Evolutionary conservation across 2,797 vertebrate genomes (phyloP).

Genomic region (Cynodonichthys magdalenae): DNA sequence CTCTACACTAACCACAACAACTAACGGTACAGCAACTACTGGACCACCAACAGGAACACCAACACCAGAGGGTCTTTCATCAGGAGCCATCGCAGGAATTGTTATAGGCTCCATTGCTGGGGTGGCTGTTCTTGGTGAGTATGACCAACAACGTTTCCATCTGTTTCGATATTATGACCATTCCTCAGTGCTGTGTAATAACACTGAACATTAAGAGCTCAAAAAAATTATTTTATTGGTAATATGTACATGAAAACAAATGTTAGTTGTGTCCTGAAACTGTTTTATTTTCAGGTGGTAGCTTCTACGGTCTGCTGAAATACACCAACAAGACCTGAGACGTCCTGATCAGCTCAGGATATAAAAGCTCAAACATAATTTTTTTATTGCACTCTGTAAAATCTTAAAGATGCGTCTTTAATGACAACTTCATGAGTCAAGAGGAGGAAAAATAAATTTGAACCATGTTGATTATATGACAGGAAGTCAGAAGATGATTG

Average conservation of each 20-base stretch:
- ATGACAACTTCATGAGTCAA: not conserved
- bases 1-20: too few relatives aligned
- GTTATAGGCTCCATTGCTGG: conserved; percentile 69
- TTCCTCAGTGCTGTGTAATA: too few relatives aligned
- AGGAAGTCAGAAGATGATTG: too few relatives aligned
- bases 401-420: not conserved
- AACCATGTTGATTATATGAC: not conserved
- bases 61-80: conserved; percentile 27
- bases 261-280: too few relatives aligned
- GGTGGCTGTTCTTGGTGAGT: conserved; percentile 67
- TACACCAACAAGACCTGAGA: conserved; percentile 57
- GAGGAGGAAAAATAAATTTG: conserved; percentile 11
- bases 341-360: not conserved
- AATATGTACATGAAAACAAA: too few relatives aligned
- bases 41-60: not conserved
- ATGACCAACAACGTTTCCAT: not conserved
- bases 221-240: too few relatives aligned
- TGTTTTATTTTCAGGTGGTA: conserved; percentile 66
- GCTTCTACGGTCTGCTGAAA: conserved; percentile 70
- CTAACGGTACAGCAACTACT: not conserved
- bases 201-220: too few relatives aligned
- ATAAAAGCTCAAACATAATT: not conserved
- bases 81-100: conserved; percentile 66
- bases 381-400: too few relatives aligned
- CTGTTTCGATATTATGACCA: too few relatives aligned